A percentile compares a stretch with the other conserved stretches of the same genome.
phyloP scores from a whole-genome alignment of 2,113 vertebrate species.

The Zosterops lateralis region DNA sequence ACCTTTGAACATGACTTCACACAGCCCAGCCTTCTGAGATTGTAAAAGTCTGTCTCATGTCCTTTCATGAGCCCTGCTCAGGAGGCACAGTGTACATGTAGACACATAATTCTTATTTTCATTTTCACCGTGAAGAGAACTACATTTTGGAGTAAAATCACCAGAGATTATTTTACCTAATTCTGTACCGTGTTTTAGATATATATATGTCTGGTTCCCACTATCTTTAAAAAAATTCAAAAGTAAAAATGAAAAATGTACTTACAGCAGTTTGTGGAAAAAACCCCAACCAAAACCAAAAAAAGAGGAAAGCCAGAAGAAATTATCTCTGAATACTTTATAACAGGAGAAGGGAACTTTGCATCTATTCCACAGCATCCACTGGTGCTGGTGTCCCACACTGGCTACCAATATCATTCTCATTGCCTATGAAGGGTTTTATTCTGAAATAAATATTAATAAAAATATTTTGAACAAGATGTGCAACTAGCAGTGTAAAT shows the following conservation, averaged over 20 bases:
- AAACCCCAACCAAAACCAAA: neutral
- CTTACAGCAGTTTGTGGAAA: neutral
- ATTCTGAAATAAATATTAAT: neutral
- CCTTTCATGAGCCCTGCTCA: neutral
- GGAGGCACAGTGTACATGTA: neutral
- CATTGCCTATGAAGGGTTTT: accelerated
- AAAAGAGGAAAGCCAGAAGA: neutral
- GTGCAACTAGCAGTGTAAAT: neutral
- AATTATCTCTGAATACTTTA: neutral
- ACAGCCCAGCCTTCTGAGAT: neutral
- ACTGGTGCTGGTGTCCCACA: neutral
- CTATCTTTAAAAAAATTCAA: neutral
- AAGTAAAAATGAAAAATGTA: neutral
- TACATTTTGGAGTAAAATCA: neutral
- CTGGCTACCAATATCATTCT: neutral
- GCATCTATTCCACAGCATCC: neutral
- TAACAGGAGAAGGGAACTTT: neutral
- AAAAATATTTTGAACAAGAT: neutral
- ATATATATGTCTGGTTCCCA: neutral
- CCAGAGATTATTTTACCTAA: neutral
- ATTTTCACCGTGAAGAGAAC: neutral
- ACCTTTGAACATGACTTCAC: neutral
- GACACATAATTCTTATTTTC: neutral
- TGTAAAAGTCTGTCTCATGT: neutral
- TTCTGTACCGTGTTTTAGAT: neutral